Evolutionary conservation across 2,797 vertebrate genomes (phyloP).

Genomic region (Rhodeus uyekii): DNA sequence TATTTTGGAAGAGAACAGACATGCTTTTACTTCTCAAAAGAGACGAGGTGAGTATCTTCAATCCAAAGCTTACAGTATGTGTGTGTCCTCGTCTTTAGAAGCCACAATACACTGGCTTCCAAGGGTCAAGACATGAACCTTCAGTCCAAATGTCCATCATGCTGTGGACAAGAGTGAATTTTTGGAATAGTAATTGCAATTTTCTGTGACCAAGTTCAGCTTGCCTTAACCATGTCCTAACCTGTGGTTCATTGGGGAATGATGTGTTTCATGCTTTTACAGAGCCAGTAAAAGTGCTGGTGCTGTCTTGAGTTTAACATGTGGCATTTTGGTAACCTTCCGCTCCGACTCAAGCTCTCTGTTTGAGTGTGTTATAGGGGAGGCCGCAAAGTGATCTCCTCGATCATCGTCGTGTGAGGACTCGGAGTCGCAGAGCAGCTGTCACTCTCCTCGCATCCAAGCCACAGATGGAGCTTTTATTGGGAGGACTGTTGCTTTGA

Average conservation of each 20-base stretch:
- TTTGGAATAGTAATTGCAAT: conserved; percentile 22
- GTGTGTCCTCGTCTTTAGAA: conserved; percentile 13
- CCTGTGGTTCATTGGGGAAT: conserved; percentile 20
- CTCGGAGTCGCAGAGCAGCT: conserved; percentile 44
- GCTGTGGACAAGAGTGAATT: conserved; percentile 9
- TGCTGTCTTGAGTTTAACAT: conserved; percentile 36
- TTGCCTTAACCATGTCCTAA: conserved; percentile 24
- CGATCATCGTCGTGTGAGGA: conserved; percentile 30
- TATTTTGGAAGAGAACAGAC: conserved; percentile 2
- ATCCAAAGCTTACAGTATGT: conserved; percentile 21
- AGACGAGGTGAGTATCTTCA: not conserved
- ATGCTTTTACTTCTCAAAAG: conserved; percentile 5
- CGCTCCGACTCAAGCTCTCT: conserved; percentile 1
- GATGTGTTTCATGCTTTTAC: conserved; percentile 22
- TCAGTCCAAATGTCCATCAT: not conserved
- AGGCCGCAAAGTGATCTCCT: conserved; percentile 34
- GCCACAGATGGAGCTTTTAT: conserved; percentile 53
- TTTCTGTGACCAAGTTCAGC: conserved; percentile 17
- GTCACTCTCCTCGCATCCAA: conserved; percentile 43
- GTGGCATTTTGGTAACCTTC: conserved; percentile 45
- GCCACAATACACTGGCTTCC: not conserved
- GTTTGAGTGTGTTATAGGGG: conserved; percentile 19
- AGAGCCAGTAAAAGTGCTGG: conserved; percentile 26
- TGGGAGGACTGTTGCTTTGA: conserved; percentile 28
- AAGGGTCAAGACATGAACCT: conserved; percentile 1